Base-by-base conservation (phyloP, 1,140 invertebrate genomes). In the Trialeurodes vaporariorum region DNA sequence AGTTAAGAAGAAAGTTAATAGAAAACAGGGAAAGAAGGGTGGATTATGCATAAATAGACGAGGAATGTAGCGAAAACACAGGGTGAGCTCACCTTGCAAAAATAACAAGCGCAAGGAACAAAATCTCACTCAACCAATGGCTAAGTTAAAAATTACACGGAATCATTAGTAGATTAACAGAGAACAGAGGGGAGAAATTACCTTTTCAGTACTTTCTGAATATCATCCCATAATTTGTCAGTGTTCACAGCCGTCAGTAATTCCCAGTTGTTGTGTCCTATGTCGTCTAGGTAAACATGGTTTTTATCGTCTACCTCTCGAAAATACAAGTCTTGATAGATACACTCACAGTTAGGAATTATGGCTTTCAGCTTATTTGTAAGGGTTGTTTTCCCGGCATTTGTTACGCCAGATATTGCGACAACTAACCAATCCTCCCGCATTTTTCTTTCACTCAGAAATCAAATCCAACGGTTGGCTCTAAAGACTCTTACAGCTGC, bases 271-370 rank as follows among this genome's bases (percentile, higher is more conserved):
- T 87, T 84, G 69, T 90, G 88, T 71, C 87, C 85, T 12, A 93
- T 70, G 64, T 84, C 82, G 21, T 83, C 79, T 63, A 89, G 81
- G 63, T 79, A 81, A 12, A 82, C 75, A 72, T 92, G 90, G 1
- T 85, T 78, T 11, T 85, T 81, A 76, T 88, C 85, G 69, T 89
- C 82, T 24, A 83, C 78, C 0, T 83, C 82, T 62, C 85, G 81
- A 76, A 91, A 94, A 76, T 92, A 94, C 72, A 84, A 76, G 76
- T 94, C 92, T 77, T 93, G 91, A 70, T 84, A 81, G 17, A 93
- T 79, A 0, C 87, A 61, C 49, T 83, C 76, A 0, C 83, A 81
- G 34, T 84, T 80, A 62, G 79, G 75, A 23, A 84, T 79, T 26
- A 77, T 77, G 59, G 84, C 75, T 2, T 80, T 76, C 11, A 91